phyloP scores from a whole-genome alignment of 2,888 invertebrate genomes.

The Dasysyrphus albostriatus region DNA sequence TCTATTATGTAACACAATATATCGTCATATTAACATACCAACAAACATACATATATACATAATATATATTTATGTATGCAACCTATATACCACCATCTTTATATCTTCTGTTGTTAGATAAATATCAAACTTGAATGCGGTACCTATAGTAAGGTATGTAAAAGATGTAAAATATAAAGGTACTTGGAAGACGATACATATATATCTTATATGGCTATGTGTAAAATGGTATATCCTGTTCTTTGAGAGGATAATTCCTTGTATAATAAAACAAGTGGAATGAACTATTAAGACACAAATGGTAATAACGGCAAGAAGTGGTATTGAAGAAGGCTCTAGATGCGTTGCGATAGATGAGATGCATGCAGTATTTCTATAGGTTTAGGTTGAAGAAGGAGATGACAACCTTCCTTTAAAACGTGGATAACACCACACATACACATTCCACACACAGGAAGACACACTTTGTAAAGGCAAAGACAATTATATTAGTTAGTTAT shows the following conservation, averaged over 20 bases:
- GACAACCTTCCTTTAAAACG: constrained; percentile 5
- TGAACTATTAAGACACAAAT: constrained; percentile 45
- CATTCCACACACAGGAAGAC: neutral
- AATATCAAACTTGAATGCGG: constrained; percentile 24
- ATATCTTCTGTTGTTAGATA: constrained; percentile 17
- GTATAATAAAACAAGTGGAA: constrained; percentile 43
- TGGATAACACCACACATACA: neutral
- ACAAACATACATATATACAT: too few species aligned
- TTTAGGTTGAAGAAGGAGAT: neutral
- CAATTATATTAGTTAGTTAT: constrained; percentile 49
- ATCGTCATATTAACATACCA: neutral
- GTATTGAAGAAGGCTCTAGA: constrained; percentile 18
- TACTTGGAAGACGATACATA: constrained; percentile 29
- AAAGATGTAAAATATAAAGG: constrained; percentile 13
- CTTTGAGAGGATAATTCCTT: constrained; percentile 50
- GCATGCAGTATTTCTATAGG: neutral
- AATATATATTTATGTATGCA: too few species aligned
- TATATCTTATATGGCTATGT: constrained; percentile 2
- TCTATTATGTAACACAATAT: constrained; percentile 7
- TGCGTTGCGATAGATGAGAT: neutral
- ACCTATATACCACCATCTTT: neutral
- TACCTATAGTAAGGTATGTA: neutral
- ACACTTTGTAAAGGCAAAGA: constrained; percentile 24
- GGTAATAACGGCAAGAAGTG: constrained; percentile 32
- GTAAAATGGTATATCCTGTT: constrained; percentile 17